Conservation (phyloP, 2,113 vertebrate species). For the Hippocampus zosterae region DNA sequence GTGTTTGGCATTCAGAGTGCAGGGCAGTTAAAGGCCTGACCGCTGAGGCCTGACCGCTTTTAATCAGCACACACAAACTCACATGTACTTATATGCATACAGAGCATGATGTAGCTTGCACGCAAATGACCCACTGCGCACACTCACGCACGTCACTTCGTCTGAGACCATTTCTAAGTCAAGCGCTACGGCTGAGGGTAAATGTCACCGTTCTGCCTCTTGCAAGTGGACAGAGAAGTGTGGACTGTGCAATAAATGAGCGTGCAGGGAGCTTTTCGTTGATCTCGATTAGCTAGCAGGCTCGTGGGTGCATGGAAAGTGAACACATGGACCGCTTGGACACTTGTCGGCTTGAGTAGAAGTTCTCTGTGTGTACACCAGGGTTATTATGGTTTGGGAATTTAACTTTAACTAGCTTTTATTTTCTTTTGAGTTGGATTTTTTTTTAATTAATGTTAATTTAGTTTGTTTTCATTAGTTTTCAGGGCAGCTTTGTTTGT, state of each 20-base stretch:
- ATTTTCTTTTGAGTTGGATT: too few relatives aligned
- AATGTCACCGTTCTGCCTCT: slow-evolving; percentile 49
- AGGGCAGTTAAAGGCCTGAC: slow-evolving; percentile 62
- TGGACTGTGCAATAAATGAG: slow-evolving; percentile 34
- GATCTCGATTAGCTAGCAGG: slow-evolving; percentile 33
- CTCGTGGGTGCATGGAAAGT: slow-evolving; percentile 43
- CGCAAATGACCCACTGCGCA: slow-evolving; percentile 18
- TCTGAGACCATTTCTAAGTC: slow-evolving; percentile 47
- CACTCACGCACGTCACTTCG: slow-evolving; percentile 24
- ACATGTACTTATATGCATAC: slow-evolving; percentile 42
- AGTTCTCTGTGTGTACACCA: background rate
- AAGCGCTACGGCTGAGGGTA: slow-evolving; percentile 38
- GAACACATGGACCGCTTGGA: slow-evolving; percentile 36
- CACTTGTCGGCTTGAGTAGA: slow-evolving; percentile 5
- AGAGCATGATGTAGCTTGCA: slow-evolving; percentile 18
- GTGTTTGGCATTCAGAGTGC: slow-evolving; percentile 70
- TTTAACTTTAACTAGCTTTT: too few relatives aligned
- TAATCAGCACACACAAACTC: slow-evolving; percentile 64
- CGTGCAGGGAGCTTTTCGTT: slow-evolving; percentile 50
- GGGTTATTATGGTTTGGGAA: too few relatives aligned
- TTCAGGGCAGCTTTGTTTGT: too few relatives aligned
- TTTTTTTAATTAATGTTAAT: too few relatives aligned
- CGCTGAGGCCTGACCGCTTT: slow-evolving; percentile 70
- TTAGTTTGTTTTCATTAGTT: too few relatives aligned
- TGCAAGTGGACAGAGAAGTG: slow-evolving; percentile 14